A percentile compares a stretch with the other conserved stretches of the same genome.
phyloP scores from a whole-genome alignment of 2,113 vertebrate species.

The Typhlomys cinereus region DNA sequence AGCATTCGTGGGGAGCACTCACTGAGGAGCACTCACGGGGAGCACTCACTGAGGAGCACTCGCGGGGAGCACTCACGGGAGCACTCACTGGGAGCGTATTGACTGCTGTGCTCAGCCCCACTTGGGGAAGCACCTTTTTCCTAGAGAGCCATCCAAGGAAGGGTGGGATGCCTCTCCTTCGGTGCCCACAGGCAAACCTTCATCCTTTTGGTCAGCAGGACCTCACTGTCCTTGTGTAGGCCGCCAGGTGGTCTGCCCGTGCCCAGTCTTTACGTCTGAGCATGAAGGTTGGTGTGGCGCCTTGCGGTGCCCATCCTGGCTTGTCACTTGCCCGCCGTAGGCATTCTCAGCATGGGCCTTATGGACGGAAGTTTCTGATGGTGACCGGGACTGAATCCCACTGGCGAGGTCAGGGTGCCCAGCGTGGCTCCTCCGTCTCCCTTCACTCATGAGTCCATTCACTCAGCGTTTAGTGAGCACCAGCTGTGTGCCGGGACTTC shows the following conservation, averaged over 20 bases:
- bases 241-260: not conserved
- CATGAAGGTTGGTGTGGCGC: fast-evolving
- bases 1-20: too few species aligned
- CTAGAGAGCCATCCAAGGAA: not conserved
- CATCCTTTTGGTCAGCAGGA: not conserved
- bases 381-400: not conserved
- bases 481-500: not conserved
- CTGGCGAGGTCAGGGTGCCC: not conserved
- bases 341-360: not conserved
- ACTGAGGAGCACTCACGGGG: too few species aligned
- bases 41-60: too few species aligned
- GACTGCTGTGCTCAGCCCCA: not conserved
- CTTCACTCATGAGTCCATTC: not conserved
- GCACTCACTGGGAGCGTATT: too few species aligned
- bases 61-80: too few species aligned
- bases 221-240: too few species aligned
- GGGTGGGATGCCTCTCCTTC: not conserved
- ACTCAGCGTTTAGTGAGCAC: not conserved
- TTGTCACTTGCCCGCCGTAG: not conserved
- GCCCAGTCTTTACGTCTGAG: too few species aligned
- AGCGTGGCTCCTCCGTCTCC: not conserved
- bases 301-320: not conserved
- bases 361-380: too few species aligned
- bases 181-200: not conserved
- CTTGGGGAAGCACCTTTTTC: not conserved